phyloP scores from a whole-genome alignment of 2,113 vertebrate genomes.

The Thymallus thymallus region DNA sequence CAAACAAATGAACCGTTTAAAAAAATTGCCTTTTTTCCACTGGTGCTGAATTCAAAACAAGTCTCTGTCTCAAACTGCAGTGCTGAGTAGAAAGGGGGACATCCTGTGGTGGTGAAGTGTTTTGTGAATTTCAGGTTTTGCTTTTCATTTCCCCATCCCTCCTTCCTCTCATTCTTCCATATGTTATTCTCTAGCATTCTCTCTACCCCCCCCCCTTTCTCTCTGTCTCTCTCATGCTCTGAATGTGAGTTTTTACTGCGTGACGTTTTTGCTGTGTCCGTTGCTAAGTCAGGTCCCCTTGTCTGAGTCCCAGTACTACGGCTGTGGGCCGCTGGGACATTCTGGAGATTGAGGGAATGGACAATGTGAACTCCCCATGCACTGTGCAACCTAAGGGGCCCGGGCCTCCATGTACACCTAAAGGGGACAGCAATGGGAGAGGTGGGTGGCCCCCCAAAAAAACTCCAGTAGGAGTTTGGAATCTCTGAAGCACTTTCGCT shows the following conservation, averaged over 20 bases:
- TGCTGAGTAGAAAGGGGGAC: slow-evolving; percentile 37
- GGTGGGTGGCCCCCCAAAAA: slow-evolving; percentile 17
- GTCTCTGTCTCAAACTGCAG: slow-evolving; percentile 25
- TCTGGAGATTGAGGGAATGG: background rate
- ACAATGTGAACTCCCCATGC: slow-evolving; percentile 21
- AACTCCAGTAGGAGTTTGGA: slow-evolving; percentile 17
- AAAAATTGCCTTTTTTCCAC: slow-evolving; percentile 67
- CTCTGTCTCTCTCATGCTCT: slow-evolving; percentile 34
- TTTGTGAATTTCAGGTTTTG: slow-evolving; percentile 42
- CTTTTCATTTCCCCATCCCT: slow-evolving; percentile 16
- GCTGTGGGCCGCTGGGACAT: slow-evolving; percentile 10
- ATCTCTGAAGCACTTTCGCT: slow-evolving; percentile 53
- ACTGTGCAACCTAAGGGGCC: slow-evolving; percentile 5
- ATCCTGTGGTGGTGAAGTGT: slow-evolving; percentile 51
- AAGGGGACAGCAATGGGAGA: slow-evolving; percentile 9
- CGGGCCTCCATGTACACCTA: slow-evolving; percentile 10
- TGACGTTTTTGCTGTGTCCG: slow-evolving; percentile 3
- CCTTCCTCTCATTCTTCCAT: slow-evolving; percentile 9
- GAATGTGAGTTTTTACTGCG: slow-evolving; percentile 37
- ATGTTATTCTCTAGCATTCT: background rate
- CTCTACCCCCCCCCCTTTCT: slow-evolving; percentile 21
- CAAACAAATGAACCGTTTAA: slow-evolving; percentile 47
- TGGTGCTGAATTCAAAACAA: slow-evolving; percentile 65
- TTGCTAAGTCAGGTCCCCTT: background rate
- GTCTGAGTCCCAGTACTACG: background rate